Conservation (phyloP, 2,113 vertebrate species). For the Uria lomvia region DNA sequence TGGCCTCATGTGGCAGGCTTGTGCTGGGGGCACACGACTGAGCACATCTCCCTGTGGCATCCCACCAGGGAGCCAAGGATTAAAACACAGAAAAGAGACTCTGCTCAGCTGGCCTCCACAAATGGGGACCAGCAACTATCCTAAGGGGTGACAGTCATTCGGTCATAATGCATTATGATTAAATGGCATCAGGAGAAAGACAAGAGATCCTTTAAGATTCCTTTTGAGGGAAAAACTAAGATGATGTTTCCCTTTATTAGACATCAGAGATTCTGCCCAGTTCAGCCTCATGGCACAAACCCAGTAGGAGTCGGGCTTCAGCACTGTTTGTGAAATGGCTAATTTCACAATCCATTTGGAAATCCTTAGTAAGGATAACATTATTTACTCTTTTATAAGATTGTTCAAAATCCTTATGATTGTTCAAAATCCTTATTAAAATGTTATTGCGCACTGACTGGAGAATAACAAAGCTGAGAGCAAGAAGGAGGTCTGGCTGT, state of each 20-base stretch:
- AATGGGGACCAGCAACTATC: background rate
- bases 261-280: background rate
- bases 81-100: background rate
- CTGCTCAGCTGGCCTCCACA: background rate
- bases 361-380: background rate
- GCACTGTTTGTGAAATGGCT: background rate
- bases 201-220: background rate
- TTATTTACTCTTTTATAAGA: background rate
- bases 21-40: background rate
- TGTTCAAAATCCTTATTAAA: background rate
- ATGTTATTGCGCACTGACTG: background rate
- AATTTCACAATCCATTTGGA: background rate
- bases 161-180: background rate
- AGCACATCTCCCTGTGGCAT: background rate
- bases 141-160: background rate
- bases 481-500: background rate
- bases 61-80: background rate
- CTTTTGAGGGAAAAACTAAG: background rate
- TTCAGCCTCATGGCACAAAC: background rate
- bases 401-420: background rate
- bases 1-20: background rate
- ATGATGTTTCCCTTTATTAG: background rate
- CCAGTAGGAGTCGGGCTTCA: background rate
- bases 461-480: background rate
- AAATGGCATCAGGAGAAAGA: background rate